Percentiles rank a stretch among this genome's conserved stretches.
Evolutionary conservation across 2,113 vertebrate genomes (phyloP).

Genomic region (Gadus macrocephalus): DNA sequence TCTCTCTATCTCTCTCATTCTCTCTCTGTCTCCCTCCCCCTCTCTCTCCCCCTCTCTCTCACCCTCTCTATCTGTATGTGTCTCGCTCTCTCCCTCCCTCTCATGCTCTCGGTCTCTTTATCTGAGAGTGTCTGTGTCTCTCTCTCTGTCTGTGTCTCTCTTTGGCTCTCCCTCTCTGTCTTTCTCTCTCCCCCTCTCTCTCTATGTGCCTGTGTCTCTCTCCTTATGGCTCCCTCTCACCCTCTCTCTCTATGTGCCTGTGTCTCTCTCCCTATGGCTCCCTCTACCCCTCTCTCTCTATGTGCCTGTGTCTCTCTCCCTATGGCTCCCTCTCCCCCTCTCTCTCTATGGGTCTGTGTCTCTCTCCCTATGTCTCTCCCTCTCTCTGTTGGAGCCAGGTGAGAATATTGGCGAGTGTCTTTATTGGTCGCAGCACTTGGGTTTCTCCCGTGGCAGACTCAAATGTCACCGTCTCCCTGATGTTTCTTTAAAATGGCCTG

Average conservation of each 20-base stretch:
- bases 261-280: conserved; percentile 24
- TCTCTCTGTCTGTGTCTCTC: neutral
- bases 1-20: conserved; percentile 1
- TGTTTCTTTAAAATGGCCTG: conserved; percentile 70
- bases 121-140: conserved; percentile 5
- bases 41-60: conserved; percentile 5
- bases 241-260: neutral
- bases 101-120: conserved; percentile 20
- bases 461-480: conserved; percentile 74
- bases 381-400: conserved; percentile 35
- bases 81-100: neutral
- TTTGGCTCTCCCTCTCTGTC: neutral
- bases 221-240: conserved; percentile 19
- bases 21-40: neutral
- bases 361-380: conserved; percentile 25
- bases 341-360: neutral
- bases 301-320: conserved; percentile 22
- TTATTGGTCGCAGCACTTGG: conserved; percentile 67
- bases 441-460: conserved; percentile 66
- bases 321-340: neutral
- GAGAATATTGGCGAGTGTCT: conserved; percentile 61
- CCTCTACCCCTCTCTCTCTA: conserved; percentile 1
- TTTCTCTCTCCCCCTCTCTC: conserved; percentile 24
- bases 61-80: conserved; percentile 24
- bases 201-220: conserved; percentile 8